A percentile compares a stretch with the other conserved stretches of the same genome.
Evolutionary conservation across 1,140 invertebrate species (phyloP).

Genomic region (Diuraphis noxia): DNA sequence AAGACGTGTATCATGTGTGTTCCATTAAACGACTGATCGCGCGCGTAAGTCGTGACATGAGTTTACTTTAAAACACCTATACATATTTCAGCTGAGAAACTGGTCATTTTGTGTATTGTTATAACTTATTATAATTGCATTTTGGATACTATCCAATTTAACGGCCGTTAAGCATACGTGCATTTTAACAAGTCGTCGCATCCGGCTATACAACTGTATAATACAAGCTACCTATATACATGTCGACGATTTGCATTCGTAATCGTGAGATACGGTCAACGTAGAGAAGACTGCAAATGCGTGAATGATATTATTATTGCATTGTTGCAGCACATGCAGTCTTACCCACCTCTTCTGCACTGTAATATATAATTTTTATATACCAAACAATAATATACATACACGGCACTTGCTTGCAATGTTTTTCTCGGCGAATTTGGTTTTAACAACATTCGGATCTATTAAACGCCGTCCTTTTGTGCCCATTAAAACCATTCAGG

Average conservation of each 20-base stretch:
- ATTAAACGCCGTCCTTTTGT: constrained; percentile 40
- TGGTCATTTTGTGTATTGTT: not conserved
- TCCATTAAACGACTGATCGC: not conserved
- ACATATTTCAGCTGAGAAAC: not conserved
- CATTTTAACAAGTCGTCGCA: not conserved
- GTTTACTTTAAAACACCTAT: not conserved
- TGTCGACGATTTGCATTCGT: constrained; percentile 34
- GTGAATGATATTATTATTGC: constrained; percentile 6
- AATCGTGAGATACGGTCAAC: not conserved
- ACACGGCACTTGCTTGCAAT: not conserved
- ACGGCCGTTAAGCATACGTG: constrained; percentile 39
- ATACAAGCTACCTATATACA: not conserved
- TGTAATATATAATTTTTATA: not conserved
- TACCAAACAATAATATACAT: no score
- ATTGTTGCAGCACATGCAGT: not conserved
- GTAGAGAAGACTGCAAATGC: not conserved
- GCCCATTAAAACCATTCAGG: constrained; percentile 30
- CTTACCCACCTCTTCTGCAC: not conserved
- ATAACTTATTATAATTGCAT: constrained; percentile 27
- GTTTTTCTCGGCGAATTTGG: not conserved
- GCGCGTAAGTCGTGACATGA: not conserved
- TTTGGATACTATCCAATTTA: constrained; percentile 44
- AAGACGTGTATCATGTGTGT: not conserved
- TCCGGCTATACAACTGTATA: not conserved
- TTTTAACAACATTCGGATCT: not conserved